Conservation (phyloP, 2,113 vertebrate genomes). For the Leucoraja erinaceus region DNA sequence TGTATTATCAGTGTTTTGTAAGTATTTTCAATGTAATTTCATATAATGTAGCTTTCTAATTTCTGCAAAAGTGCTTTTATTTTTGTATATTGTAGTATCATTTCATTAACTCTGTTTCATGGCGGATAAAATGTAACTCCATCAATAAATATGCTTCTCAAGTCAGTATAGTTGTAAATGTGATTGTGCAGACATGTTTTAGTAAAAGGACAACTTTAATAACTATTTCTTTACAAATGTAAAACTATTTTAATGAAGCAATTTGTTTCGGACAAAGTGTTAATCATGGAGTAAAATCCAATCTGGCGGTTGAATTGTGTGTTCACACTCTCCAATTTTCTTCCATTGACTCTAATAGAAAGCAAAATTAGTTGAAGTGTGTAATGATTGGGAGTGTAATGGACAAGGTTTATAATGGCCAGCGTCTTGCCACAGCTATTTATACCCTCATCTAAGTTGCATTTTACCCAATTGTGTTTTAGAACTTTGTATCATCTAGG, state of each 20-base stretch:
- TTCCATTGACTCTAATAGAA: neutral
- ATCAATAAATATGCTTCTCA: neutral
- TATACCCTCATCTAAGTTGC: neutral
- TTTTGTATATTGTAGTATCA: conserved; percentile 30
- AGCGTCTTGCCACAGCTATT: neutral
- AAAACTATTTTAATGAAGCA: neutral
- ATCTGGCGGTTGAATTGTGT: neutral
- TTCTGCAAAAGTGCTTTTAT: conserved; percentile 35
- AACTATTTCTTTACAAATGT: conserved; percentile 8
- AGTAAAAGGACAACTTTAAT: neutral
- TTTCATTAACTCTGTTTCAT: conserved; percentile 11
- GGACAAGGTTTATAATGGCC: no score
- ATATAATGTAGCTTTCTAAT: conserved; percentile 32
- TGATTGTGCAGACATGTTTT: conserved; percentile 9
- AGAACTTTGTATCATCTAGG: neutral
- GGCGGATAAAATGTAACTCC: conserved; percentile 4
- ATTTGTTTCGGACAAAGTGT: neutral
- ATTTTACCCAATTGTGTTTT: neutral
- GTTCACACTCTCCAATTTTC: neutral
- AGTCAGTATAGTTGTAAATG: conserved; percentile 23
- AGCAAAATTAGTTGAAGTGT: no score
- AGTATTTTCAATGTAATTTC: conserved; percentile 25
- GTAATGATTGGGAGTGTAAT: no score
- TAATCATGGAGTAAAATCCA: conserved; percentile 20
- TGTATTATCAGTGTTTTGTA: conserved; percentile 31